Evolutionary conservation across 2,113 vertebrate genomes (phyloP).

Genomic region (Mirounga angustirostris): DNA sequence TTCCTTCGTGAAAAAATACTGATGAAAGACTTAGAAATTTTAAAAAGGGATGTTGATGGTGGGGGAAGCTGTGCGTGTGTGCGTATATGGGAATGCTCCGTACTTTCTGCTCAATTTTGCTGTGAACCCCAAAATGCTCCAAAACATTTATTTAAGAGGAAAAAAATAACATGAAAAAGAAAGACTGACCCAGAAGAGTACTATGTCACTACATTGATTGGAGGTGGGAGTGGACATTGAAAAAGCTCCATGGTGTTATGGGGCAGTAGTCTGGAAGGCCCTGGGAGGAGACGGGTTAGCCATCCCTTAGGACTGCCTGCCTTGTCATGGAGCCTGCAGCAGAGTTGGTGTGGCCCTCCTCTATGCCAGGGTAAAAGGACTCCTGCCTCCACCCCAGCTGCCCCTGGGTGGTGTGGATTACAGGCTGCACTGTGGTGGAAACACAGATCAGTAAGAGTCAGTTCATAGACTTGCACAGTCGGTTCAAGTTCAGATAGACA

Average conservation of each 20-base stretch:
- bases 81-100: not conserved
- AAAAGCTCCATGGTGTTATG: fast-evolving
- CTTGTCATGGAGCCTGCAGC: not conserved
- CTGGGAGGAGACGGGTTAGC: too few species aligned
- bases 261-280: not conserved
- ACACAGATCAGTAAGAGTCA: too few species aligned
- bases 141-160: not conserved
- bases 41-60: not conserved
- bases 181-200: not conserved
- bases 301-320: not conserved
- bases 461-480: fast-evolving
- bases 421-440: not conserved
- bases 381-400: too few species aligned
- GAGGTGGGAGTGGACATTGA: not conserved
- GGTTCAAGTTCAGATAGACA: not conserved
- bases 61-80: fast-evolving
- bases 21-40: not conserved
- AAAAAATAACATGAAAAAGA: not conserved
- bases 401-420: not conserved
- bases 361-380: not conserved
- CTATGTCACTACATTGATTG: not conserved
- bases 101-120: not conserved
- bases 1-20: not conserved
- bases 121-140: not conserved
- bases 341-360: not conserved